These are phyloP conservation scores for Nasonia vitripennis DNA, from an alignment of 1,140 invertebrate species.

Conservation along the genomic window DNA sequence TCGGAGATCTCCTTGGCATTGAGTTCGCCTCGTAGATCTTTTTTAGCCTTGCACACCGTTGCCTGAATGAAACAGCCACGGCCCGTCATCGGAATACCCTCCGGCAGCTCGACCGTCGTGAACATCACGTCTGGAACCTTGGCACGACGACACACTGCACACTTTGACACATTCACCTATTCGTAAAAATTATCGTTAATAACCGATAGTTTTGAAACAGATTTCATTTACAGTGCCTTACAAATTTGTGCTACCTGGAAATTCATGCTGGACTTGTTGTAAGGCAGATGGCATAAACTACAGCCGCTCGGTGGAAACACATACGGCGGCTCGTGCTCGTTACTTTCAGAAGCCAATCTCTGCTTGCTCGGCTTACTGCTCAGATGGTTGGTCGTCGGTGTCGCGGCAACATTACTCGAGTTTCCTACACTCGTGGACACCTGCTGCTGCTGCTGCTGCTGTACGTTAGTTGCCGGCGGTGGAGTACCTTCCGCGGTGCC, in stretches of 20 bases:
- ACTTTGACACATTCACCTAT: slow-evolving; percentile 78
- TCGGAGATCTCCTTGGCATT: slow-evolving; percentile 96
- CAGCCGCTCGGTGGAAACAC: slow-evolving; percentile 57
- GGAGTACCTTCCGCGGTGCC: slow-evolving; percentile 31
- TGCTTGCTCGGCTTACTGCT: slow-evolving; percentile 31
- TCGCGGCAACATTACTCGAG: slow-evolving; percentile 28
- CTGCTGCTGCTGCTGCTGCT: slow-evolving; percentile 5
- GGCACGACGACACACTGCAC: slow-evolving; percentile 78
- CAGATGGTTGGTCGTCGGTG: slow-evolving; percentile 6
- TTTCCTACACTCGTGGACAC: slow-evolving; percentile 35
- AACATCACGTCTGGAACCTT: slow-evolving; percentile 94
- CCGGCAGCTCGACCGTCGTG: slow-evolving; percentile 90
- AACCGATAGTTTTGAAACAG: background rate
- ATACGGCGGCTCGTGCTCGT: slow-evolving; percentile 63
- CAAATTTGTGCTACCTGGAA: slow-evolving; percentile 40
- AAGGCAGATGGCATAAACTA: slow-evolving; percentile 87
- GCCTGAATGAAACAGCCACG: slow-evolving; percentile 85
- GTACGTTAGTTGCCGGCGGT: background rate
- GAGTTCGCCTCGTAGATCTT: slow-evolving; percentile 87
- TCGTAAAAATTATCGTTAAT: slow-evolving; percentile 70
- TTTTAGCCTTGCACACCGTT: slow-evolving; percentile 86
- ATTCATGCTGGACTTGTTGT: slow-evolving; percentile 74
- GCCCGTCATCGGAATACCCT: slow-evolving; percentile 83
- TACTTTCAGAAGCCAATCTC: slow-evolving; percentile 68
- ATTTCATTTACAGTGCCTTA: background rate